Evolutionary conservation across 2,113 vertebrate species (phyloP).

Genomic region (Microcebus lehilahytsara): DNA sequence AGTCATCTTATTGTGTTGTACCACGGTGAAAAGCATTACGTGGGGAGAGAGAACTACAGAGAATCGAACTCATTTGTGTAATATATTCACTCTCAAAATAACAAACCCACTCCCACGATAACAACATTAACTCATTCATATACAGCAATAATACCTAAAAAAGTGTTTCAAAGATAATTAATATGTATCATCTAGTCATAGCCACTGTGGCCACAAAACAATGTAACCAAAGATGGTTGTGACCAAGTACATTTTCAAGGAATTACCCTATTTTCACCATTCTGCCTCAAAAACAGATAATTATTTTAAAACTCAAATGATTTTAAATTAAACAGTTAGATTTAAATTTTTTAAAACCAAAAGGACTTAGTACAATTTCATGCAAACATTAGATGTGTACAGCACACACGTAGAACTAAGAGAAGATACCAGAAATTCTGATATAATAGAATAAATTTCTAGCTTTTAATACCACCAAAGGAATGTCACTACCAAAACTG

Average conservation of each 20-base stretch:
- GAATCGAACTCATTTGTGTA: not conserved
- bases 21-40: not conserved
- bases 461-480: not conserved
- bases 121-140: not conserved
- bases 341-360: not conserved
- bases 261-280: not conserved
- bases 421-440: not conserved
- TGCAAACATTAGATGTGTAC: not conserved
- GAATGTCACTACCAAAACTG: not conserved
- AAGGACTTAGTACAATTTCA: not conserved
- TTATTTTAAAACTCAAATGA: not conserved
- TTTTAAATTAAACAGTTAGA: slow-evolving; percentile 9
- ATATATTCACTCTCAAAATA: not conserved
- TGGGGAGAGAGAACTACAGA: not conserved
- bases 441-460: not conserved
- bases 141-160: not conserved
- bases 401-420: not conserved
- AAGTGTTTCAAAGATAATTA: not conserved
- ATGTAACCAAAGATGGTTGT: not conserved
- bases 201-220: not conserved
- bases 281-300: not conserved
- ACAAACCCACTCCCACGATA: not conserved
- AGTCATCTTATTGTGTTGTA: not conserved
- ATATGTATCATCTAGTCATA: not conserved
- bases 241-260: not conserved